Evolutionary conservation across 2,113 vertebrate genomes (phyloP).

Genomic region (Macaca nemestrina): DNA sequence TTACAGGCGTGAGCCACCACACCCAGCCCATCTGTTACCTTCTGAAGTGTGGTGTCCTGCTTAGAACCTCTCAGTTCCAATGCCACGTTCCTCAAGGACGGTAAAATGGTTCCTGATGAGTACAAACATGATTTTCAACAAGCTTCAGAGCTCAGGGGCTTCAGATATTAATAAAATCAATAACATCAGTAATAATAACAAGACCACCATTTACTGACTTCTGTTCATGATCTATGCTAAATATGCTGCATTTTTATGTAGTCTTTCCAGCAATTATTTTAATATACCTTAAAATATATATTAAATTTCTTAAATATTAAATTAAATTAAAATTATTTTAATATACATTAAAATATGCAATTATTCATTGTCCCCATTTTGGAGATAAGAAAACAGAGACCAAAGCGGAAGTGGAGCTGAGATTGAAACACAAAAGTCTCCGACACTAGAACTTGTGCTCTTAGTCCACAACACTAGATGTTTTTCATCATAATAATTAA

Average conservation of each 20-base stretch:
- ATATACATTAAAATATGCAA: no score
- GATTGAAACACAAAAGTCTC: not conserved
- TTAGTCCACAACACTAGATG: not conserved
- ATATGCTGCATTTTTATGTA: not conserved
- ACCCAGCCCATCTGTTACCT: not conserved
- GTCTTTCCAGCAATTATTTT: not conserved
- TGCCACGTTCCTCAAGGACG: not conserved
- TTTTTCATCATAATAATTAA: not conserved
- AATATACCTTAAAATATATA: no score
- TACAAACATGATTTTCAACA: not conserved
- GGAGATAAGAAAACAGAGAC: not conserved
- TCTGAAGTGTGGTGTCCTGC: not conserved
- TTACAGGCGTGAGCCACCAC: no score
- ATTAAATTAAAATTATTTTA: no score
- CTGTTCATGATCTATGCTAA: not conserved
- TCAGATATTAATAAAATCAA: not conserved
- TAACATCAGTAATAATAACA: not conserved
- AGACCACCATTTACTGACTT: not conserved
- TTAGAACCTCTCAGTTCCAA: not conserved
- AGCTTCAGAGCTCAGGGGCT: not conserved
- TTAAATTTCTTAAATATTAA: no score
- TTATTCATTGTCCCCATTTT: not conserved
- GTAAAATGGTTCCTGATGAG: not conserved
- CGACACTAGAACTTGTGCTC: not conserved
- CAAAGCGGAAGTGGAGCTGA: not conserved